Conservation (phyloP, 2,113 vertebrate genomes). For the Calidris pugnax region DNA sequence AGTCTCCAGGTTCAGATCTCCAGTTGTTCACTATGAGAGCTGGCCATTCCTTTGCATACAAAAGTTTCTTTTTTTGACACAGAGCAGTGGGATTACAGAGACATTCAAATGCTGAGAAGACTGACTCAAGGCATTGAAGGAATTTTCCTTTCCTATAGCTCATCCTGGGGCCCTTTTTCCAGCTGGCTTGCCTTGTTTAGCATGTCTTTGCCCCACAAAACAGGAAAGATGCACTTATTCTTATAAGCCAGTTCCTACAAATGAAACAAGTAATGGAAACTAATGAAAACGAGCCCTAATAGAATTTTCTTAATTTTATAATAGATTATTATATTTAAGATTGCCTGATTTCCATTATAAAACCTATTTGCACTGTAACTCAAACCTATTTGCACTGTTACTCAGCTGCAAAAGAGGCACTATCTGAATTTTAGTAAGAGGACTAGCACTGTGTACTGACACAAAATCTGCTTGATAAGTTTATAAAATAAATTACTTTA, state of each 20-base stretch:
- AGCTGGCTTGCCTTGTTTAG: background rate
- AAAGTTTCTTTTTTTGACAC: background rate
- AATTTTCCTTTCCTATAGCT: background rate
- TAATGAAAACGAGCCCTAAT: background rate
- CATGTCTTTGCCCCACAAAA: background rate
- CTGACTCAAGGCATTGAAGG: background rate
- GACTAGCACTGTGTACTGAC: background rate
- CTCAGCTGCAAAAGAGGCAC: background rate
- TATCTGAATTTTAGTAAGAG: background rate
- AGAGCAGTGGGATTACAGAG: too few species aligned
- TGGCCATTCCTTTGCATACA: too few species aligned
- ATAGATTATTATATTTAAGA: background rate
- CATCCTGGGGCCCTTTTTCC: background rate
- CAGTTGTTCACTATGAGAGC: background rate
- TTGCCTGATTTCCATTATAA: background rate
- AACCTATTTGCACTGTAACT: background rate
- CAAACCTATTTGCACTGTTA: background rate
- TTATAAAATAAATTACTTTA: background rate
- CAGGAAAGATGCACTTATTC: background rate
- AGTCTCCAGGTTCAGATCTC: background rate
- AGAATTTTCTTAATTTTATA: background rate
- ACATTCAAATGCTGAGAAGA: background rate
- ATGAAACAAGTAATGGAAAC: background rate
- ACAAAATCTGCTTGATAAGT: rapidly evolving
- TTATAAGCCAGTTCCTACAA: background rate